Conservation (phyloP, 2,888 invertebrate species). For the Dasypogon diadema region DNA sequence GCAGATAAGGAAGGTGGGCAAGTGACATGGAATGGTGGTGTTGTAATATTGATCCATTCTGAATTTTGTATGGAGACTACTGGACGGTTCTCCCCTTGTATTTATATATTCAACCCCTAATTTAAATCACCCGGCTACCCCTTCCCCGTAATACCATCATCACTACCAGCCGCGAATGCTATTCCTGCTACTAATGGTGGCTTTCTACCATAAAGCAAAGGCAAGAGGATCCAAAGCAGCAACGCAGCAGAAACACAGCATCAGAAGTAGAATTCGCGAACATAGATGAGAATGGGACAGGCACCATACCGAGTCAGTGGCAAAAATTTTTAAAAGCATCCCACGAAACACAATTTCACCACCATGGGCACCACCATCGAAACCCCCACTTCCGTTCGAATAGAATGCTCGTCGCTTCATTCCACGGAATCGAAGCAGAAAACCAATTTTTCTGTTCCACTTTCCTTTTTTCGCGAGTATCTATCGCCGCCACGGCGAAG, state of each 20-base stretch:
- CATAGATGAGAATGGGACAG: slow-evolving; percentile 40
- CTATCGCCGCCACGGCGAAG: slow-evolving; percentile 12
- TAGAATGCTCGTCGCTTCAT: slow-evolving; percentile 14
- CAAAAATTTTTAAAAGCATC: slow-evolving; percentile 50
- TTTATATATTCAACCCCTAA: slow-evolving; percentile 50
- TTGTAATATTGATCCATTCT: slow-evolving; percentile 51
- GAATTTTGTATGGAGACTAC: slow-evolving; percentile 50
- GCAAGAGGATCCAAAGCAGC: slow-evolving; percentile 48
- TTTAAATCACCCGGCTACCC: slow-evolving; percentile 44
- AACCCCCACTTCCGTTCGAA: neutral
- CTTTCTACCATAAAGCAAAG: slow-evolving; percentile 32
- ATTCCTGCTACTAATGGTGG: slow-evolving; percentile 32
- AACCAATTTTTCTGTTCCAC: slow-evolving; percentile 52
- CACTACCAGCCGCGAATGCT: slow-evolving; percentile 33
- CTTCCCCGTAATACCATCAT: slow-evolving; percentile 8
- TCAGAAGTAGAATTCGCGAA: slow-evolving; percentile 38
- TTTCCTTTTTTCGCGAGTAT: slow-evolving; percentile 49
- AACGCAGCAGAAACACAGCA: slow-evolving; percentile 46
- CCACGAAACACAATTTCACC: slow-evolving; percentile 50
- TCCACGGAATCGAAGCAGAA: slow-evolving; percentile 49
- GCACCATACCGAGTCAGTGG: slow-evolving; percentile 42
- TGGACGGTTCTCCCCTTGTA: slow-evolving; percentile 45
- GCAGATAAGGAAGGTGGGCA: slow-evolving; percentile 46
- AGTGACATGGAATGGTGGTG: slow-evolving; percentile 10
- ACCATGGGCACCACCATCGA: slow-evolving; percentile 7